Evolutionary conservation across 2,113 vertebrate species (phyloP).

Genomic region (Poeciliopsis prolifica): DNA sequence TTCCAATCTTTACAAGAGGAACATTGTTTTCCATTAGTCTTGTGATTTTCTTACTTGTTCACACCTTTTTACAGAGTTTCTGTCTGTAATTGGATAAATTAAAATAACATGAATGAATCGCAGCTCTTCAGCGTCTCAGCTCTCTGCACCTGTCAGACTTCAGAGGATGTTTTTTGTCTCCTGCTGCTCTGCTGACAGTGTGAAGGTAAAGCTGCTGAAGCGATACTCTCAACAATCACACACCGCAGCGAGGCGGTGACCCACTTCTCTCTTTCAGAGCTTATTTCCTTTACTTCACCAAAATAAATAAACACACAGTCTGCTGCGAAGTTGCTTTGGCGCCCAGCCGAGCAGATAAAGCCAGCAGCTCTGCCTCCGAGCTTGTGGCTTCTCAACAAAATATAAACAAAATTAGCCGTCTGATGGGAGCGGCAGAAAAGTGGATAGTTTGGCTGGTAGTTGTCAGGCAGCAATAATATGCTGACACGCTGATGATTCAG

Average conservation of each 20-base stretch:
- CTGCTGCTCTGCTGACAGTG: neutral
- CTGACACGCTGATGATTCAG: neutral
- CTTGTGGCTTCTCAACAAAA: neutral
- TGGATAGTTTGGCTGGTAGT: neutral
- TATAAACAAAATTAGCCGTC: neutral
- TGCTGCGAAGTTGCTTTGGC: neutral
- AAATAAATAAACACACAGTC: slow-evolving; percentile 1
- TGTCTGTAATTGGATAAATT: neutral
- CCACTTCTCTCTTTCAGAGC: neutral
- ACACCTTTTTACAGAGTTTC: neutral
- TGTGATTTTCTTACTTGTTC: neutral
- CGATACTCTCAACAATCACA: slow-evolving; percentile 1
- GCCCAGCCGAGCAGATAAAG: neutral
- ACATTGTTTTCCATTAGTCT: neutral
- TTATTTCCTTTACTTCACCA: neutral
- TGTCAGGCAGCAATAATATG: neutral
- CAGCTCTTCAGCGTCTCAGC: neutral
- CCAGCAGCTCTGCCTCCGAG: neutral
- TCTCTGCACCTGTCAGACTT: neutral
- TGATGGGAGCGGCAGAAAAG: neutral
- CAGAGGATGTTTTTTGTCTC: neutral
- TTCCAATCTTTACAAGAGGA: neutral
- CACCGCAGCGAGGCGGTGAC: neutral
- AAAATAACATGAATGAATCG: neutral
- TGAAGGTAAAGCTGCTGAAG: neutral